Evolutionary conservation across 2,888 invertebrate genomes (phyloP).

Genomic region (Silvanus unidentatus): DNA sequence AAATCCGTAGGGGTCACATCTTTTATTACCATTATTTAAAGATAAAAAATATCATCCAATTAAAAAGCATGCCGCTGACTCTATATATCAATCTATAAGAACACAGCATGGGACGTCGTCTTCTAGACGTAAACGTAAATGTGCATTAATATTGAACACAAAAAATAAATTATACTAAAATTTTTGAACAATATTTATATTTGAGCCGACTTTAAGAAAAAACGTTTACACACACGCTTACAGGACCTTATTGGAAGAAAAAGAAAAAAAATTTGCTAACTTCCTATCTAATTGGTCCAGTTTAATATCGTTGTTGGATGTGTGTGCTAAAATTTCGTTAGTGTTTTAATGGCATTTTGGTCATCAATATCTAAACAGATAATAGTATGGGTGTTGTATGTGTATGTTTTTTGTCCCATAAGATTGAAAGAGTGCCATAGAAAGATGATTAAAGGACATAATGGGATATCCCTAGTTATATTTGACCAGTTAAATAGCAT

Average conservation of each 20-base stretch:
- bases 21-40: slow-evolving; percentile 46
- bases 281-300: too few relatives aligned
- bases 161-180: slow-evolving; percentile 6
- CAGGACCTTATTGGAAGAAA: too few relatives aligned
- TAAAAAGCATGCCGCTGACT: slow-evolving; percentile 46
- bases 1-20: slow-evolving; percentile 38
- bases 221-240: too few relatives aligned
- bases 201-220: not conserved
- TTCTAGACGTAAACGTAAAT: slow-evolving; percentile 35
- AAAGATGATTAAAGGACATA: slow-evolving; percentile 29
- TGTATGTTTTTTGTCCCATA: slow-evolving; percentile 15
- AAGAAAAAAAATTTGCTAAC: too few relatives aligned
- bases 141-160: slow-evolving; percentile 39
- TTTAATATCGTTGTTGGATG: slow-evolving; percentile 5
- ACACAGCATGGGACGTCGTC: slow-evolving; percentile 42
- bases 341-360: not conserved
- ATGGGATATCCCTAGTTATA: slow-evolving; percentile 27
- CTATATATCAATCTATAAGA: slow-evolving; percentile 47
- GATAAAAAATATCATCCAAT: slow-evolving; percentile 48
- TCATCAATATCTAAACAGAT: slow-evolving; percentile 6
- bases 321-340: not conserved
- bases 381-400: too few relatives aligned
- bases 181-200: slow-evolving; percentile 16
- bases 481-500: slow-evolving; percentile 14
- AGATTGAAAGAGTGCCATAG: slow-evolving; percentile 23